Evolutionary conservation across 2,797 vertebrate species (phyloP).

Genomic region (Agapornis canus): DNA sequence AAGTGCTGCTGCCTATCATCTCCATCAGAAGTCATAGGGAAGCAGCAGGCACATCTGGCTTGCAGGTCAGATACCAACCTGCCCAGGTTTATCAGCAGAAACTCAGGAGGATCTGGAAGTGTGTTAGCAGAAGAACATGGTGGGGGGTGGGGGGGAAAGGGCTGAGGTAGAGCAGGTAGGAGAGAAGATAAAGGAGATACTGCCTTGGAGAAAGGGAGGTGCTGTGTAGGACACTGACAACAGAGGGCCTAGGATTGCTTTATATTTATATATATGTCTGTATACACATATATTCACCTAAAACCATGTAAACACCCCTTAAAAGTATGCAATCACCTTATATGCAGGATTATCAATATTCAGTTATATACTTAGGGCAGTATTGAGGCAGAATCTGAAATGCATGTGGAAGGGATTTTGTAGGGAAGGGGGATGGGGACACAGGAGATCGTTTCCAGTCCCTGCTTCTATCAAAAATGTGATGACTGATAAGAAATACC

Average conservation of each 20-base stretch:
- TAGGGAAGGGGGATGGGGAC: neutral
- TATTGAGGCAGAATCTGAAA: neutral
- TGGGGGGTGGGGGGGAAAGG: too few species aligned
- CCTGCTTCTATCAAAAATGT: neutral
- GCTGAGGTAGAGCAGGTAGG: neutral
- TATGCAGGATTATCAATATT: rapidly evolving
- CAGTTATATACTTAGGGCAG: neutral
- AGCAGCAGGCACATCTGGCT: neutral
- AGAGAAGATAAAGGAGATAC: neutral
- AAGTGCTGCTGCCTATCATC: neutral
- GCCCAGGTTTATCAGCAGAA: neutral
- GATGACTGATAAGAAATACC: neutral
- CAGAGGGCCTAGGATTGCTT: neutral
- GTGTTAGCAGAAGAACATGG: neutral
- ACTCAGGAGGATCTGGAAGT: rapidly evolving
- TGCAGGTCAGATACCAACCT: rapidly evolving
- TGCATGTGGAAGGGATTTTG: rapidly evolving
- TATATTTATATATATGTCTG: neutral
- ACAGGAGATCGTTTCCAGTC: neutral
- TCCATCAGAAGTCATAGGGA: rapidly evolving
- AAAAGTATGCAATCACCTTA: rapidly evolving
- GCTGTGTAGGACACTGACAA: rapidly evolving
- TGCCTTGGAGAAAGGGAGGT: neutral
- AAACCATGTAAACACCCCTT: rapidly evolving
- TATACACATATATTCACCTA: rapidly evolving